Evolutionary conservation across 2,888 invertebrate genomes (phyloP), one percentile per base, ranked within the genome.

Genomic region (Cataglyphis altisquamis): DNA sequence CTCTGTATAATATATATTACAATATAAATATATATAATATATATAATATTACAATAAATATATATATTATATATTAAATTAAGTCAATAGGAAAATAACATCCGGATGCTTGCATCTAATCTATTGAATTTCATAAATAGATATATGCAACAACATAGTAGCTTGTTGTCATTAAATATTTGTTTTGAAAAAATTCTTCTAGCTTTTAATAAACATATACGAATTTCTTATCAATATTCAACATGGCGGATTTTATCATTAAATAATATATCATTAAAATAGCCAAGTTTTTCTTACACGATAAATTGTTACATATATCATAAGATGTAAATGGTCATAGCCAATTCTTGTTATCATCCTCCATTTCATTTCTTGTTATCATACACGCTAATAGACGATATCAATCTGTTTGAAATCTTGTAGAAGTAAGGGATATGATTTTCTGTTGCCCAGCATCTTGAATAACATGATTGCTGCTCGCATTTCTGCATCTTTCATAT

Each of bases 341-440:
- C 32, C 32, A 32, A 32, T 32, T 32, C 32, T 32, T 32, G 32
- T 32, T 32, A 32, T 32, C 32, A 32, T 5, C 32, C 32, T 32
- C 4, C 5, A 32, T 32, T 5, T 32, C 32, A 0, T 32, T 89
- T 74, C 86, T 82, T 83, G 84, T 89, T 89, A 89, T 89, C 88
- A 52, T 67, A 52, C 18, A 70, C 80, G 55, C 84, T 75, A 86
- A 84, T 74, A 83, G 86, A 66, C 86, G 83, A 60, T 89, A 86
- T 89, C 89, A 85, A 78, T 55, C 48, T 57, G 82, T 80, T 86
- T 85, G 83, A 87, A 32, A 5, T 32, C 32, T 32, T 32, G 32
- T 82, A 82, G 18, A 80, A 78, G 74, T 68, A 86, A 80, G 81
- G 70, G 80, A 83, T 87, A 84, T 84, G 84, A 89, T 87, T 89